These are phyloP conservation scores for Plumapathes pennacea DNA, from an alignment of 92 coral and sea anemone species.

Conservation along the genomic window DNA sequence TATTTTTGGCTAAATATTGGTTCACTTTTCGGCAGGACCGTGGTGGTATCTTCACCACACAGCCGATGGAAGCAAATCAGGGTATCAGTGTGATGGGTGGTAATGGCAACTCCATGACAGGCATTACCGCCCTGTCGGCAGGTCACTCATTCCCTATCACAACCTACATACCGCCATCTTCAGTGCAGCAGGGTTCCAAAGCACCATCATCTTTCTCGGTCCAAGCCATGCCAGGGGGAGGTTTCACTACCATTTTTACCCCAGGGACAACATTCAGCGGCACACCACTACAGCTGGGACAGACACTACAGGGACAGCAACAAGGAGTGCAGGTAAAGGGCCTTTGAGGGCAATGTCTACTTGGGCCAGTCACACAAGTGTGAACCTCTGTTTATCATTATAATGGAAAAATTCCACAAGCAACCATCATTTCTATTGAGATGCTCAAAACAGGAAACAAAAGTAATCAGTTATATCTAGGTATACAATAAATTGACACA, in stretches of 20 bases:
- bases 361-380: no score
- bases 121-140: slow-evolving; percentile 90
- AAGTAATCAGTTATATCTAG: no score
- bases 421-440: no score
- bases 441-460: no score
- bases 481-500: no score
- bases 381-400: no score
- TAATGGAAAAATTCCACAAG: no score
- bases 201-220: slow-evolving; percentile 83
- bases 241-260: slow-evolving; percentile 91
- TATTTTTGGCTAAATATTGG: no score
- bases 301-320: slow-evolving; percentile 80
- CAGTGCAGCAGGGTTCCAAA: slow-evolving; percentile 61
- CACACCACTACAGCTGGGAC: slow-evolving; percentile 76
- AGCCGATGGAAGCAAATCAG: slow-evolving; percentile 85
- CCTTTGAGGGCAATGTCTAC: no score
- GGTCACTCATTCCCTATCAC: slow-evolving; percentile 98
- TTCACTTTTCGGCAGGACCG: slow-evolving; percentile 56
- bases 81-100: slow-evolving; percentile 51
- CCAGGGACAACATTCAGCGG: slow-evolving; percentile 76
- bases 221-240: slow-evolving; percentile 97
- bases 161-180: slow-evolving; percentile 86
- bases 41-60: slow-evolving; percentile 85
- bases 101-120: slow-evolving; percentile 82
- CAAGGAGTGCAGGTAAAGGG: slow-evolving; percentile 64